Conservation (phyloP, 2,888 invertebrate genomes). For the Drosophila borborema region DNA sequence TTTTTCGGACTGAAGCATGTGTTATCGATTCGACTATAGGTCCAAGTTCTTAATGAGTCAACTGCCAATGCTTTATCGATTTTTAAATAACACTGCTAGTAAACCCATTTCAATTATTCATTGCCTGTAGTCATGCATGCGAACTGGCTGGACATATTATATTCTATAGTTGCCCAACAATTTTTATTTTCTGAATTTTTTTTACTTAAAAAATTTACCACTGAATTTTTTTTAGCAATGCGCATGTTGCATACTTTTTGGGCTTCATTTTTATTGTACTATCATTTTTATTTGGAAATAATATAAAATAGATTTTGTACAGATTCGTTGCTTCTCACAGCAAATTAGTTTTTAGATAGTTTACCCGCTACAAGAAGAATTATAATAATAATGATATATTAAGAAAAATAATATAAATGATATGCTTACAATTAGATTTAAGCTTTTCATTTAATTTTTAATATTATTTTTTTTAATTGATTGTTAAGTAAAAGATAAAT, state of each 20-base stretch:
- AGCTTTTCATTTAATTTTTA: too few relatives aligned
- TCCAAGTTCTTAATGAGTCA: constrained; percentile 55
- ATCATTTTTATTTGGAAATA: neutral
- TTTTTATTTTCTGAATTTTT: neutral
- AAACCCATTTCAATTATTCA: constrained; percentile 63
- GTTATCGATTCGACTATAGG: constrained; percentile 45
- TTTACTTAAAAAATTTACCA: neutral
- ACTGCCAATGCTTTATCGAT: constrained; percentile 60
- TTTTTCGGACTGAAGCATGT: constrained; percentile 4
- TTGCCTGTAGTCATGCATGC: constrained; percentile 22
- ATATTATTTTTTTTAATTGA: too few relatives aligned
- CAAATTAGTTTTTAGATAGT: too few relatives aligned
- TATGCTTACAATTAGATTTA: too few relatives aligned
- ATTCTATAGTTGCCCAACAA: neutral
- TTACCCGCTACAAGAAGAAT: too few relatives aligned
- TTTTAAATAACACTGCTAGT: constrained; percentile 43
- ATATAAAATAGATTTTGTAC: neutral
- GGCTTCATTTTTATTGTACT: neutral
- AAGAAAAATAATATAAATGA: too few relatives aligned
- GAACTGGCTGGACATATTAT: neutral
- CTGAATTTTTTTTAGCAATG: neutral
- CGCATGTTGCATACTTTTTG: constrained; percentile 28
- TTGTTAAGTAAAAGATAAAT: too few relatives aligned
- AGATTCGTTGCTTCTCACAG: too few relatives aligned
- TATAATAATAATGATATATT: too few relatives aligned